Percentiles rank a stretch among this genome's conserved stretches.
Conservation (phyloP, 1,140 invertebrate genomes). For the Oryzaephilus surinamensis region DNA sequence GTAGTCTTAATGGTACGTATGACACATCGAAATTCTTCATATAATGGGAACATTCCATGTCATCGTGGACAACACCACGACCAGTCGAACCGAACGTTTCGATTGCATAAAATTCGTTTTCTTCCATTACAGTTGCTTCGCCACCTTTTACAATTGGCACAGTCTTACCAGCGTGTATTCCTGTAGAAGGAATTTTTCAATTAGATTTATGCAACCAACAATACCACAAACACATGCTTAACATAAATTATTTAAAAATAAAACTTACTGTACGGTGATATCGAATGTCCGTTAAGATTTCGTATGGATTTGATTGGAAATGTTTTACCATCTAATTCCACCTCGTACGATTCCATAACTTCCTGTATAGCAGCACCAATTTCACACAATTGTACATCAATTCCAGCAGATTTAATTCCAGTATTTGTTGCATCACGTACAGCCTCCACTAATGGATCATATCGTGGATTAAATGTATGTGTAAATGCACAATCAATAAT, state of each 20-base stretch:
- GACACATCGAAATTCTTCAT: slow-evolving; percentile 98
- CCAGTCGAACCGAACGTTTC: slow-evolving; percentile 99
- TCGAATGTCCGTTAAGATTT: slow-evolving; percentile 97
- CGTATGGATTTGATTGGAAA: slow-evolving; percentile 96
- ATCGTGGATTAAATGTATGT: slow-evolving; percentile 91
- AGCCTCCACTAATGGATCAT: slow-evolving; percentile 90
- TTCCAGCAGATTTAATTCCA: slow-evolving; percentile 77
- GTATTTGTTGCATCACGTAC: slow-evolving; percentile 97
- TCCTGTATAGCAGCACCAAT: slow-evolving; percentile 97
- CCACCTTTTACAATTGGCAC: slow-evolving; percentile 99
- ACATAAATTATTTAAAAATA: no score
- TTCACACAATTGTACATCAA: slow-evolving; percentile 95
- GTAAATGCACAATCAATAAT: slow-evolving; percentile 99
- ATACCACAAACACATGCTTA: slow-evolving; percentile 4
- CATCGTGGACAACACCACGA: slow-evolving; percentile 92
- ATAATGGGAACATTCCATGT: slow-evolving; percentile 99
- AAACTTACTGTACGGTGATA: slow-evolving; percentile 81
- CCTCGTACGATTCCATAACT: slow-evolving; percentile 99
- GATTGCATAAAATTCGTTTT: slow-evolving; percentile 98
- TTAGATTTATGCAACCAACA: slow-evolving; percentile 1
- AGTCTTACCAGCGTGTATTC: slow-evolving; percentile 98
- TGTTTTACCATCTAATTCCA: slow-evolving; percentile 94
- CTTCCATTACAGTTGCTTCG: slow-evolving; percentile 95
- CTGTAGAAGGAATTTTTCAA: slow-evolving; percentile 33
- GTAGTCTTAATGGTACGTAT: slow-evolving; percentile 81